Evolutionary conservation across 2,797 vertebrate species (phyloP).

Genomic region (Clarias platycephalus): DNA sequence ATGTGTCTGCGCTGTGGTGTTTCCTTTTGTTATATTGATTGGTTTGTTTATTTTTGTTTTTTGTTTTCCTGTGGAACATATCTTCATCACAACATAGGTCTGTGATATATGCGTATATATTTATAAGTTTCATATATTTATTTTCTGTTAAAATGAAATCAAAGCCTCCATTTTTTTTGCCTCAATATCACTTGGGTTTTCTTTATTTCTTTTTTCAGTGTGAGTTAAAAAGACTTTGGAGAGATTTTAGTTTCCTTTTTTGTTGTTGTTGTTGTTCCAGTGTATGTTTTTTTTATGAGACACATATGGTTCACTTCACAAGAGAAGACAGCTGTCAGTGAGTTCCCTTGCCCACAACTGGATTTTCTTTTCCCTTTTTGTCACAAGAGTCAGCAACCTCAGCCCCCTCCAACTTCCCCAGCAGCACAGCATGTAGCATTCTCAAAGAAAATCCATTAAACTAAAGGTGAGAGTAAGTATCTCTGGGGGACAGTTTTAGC

Average conservation of each 20-base stretch:
- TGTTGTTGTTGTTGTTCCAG: constrained; percentile 61
- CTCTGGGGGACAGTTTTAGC: constrained; percentile 50
- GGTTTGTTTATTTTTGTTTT: constrained; percentile 54
- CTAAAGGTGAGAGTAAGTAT: constrained; percentile 71
- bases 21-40: constrained; percentile 34
- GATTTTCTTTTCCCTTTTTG: constrained; percentile 50
- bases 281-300: constrained; percentile 54
- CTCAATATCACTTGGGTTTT: constrained; percentile 70
- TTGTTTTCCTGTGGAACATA: constrained; percentile 54
- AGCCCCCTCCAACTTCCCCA: constrained; percentile 45
- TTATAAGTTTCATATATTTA: constrained; percentile 60
- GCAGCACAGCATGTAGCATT: constrained; percentile 54
- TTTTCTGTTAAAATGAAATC: constrained; percentile 65
- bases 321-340: constrained; percentile 61
- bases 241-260: constrained; percentile 51
- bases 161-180: constrained; percentile 72
- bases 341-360: constrained; percentile 47
- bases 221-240: constrained; percentile 62
- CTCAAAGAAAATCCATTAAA: constrained; percentile 66
- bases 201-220: constrained; percentile 63
- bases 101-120: constrained; percentile 40
- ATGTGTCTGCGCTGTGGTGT: constrained; percentile 57
- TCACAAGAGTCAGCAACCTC: constrained; percentile 46
- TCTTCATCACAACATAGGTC: constrained; percentile 25
- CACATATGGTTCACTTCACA: constrained; percentile 62